A percentile compares a stretch with the other conserved stretches of the same genome.
Evolutionary conservation across 2,113 vertebrate species (phyloP).

Genomic region (Rhinopithecus roxellana): DNA sequence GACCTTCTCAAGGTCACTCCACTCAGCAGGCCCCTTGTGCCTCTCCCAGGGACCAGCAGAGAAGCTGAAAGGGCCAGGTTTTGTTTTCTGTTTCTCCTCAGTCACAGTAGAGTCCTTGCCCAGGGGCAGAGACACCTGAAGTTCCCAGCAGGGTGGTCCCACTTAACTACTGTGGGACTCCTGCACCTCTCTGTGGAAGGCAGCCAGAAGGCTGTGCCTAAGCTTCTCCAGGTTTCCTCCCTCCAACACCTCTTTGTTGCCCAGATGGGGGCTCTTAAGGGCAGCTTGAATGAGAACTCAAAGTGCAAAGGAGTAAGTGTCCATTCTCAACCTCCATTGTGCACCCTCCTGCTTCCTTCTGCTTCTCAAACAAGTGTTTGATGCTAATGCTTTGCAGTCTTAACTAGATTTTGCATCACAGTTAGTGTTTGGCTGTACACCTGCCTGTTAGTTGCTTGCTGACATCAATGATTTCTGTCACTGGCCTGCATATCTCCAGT

Average conservation of each 20-base stretch:
- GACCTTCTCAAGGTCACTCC: slow-evolving; percentile 84
- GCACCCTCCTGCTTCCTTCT: not conserved
- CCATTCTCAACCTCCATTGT: not conserved
- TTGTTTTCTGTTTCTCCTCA: slow-evolving; percentile 60
- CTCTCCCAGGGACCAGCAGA: not conserved
- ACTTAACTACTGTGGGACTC: not conserved
- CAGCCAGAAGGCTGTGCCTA: not conserved
- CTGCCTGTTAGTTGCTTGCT: not conserved
- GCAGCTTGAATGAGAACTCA: not conserved
- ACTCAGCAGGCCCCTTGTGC: not conserved
- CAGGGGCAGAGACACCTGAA: slow-evolving; percentile 49
- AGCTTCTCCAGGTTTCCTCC: too few species aligned
- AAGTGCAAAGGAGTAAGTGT: not conserved
- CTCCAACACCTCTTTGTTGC: too few species aligned
- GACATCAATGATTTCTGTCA: not conserved
- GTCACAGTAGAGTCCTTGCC: not conserved
- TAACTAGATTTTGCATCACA: rapidly evolving
- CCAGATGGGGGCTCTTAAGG: rapidly evolving
- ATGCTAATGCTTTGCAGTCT: not conserved
- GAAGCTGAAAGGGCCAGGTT: slow-evolving; percentile 53
- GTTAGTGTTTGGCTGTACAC: not conserved
- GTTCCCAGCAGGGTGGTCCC: slow-evolving; percentile 28
- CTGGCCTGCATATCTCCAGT: not conserved
- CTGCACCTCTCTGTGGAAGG: not conserved
- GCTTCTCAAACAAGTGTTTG: not conserved